phyloP scores from a whole-genome alignment of 2,797 vertebrate species.

The Neopelma chrysocephalum region DNA sequence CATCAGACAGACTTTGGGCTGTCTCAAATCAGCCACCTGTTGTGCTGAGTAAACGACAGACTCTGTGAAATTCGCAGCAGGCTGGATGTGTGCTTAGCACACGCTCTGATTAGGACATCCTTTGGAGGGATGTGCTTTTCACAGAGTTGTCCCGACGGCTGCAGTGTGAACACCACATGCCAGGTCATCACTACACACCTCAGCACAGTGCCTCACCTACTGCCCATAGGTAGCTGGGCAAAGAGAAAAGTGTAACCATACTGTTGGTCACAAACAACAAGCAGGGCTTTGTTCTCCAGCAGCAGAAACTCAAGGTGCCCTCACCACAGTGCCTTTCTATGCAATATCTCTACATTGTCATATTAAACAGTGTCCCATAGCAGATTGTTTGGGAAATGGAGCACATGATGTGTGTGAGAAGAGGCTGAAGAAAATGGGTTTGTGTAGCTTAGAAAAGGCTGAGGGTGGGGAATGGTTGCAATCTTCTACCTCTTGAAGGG shows the following conservation, averaged over 20 bases:
- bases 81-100: neutral
- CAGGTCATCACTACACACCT: neutral
- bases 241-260: neutral
- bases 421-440: neutral
- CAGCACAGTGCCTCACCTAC: neutral
- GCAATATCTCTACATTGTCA: neutral
- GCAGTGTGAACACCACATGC: neutral
- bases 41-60: neutral
- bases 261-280: neutral
- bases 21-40: conserved; percentile 16
- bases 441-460: neutral
- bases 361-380: neutral
- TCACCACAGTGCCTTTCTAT: neutral
- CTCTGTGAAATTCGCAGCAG: neutral
- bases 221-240: accelerated
- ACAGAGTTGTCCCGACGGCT: neutral
- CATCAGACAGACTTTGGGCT: conserved; percentile 1
- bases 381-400: neutral
- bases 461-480: neutral
- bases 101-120: neutral
- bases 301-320: neutral
- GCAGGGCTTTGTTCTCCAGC: neutral
- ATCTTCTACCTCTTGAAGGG: neutral
- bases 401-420: neutral
- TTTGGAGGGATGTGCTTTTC: neutral